phyloP scores from a whole-genome alignment of 2,113 vertebrate species.

The Cyphomyrus plagiostoma region DNA sequence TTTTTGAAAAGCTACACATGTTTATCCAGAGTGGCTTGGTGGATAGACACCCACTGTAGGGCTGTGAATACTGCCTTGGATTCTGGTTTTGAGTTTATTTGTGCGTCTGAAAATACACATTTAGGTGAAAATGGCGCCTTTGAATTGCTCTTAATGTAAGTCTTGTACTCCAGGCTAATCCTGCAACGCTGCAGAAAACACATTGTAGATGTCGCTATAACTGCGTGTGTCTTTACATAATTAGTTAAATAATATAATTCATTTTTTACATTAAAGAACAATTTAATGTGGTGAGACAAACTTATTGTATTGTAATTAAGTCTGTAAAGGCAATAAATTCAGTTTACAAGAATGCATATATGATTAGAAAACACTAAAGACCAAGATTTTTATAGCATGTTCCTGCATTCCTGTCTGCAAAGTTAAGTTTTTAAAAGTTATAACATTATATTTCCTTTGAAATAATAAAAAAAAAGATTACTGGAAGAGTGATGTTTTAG shows the following conservation, averaged over 20 bases:
- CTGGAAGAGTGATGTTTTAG: background rate
- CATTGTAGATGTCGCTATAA: background rate
- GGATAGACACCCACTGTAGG: background rate
- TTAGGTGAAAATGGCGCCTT: background rate
- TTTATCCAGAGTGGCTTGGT: background rate
- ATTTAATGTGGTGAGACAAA: background rate
- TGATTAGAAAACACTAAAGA: background rate
- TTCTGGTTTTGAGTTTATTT: background rate
- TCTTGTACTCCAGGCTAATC: background rate
- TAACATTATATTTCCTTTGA: background rate
- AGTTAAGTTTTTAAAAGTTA: background rate
- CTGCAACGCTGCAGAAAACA: background rate
- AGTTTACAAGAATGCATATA: background rate
- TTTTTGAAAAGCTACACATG: background rate
- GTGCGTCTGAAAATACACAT: background rate
- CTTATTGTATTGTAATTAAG: background rate
- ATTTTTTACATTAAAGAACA: background rate
- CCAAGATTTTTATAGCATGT: background rate
- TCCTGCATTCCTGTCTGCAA: background rate
- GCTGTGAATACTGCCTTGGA: background rate
- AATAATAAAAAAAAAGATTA: background rate
- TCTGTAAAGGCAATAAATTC: background rate
- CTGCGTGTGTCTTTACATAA: background rate
- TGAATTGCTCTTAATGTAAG: background rate
- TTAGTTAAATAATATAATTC: background rate